These are phyloP conservation scores for Strigops habroptila DNA, from an alignment of 2,113 vertebrate genomes.

Conservation along the genomic window DNA sequence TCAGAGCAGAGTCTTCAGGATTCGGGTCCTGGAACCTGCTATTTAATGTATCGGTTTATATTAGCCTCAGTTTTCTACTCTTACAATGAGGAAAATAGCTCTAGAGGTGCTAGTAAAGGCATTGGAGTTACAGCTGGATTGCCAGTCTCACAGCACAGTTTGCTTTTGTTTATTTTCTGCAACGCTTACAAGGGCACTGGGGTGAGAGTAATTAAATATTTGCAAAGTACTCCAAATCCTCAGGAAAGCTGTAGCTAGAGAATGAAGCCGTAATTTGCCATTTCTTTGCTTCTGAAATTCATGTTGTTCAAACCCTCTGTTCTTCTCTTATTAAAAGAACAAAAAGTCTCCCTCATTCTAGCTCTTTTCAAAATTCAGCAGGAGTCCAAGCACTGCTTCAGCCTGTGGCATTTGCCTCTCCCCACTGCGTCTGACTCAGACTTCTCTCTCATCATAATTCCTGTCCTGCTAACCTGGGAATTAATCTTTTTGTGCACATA, in stretches of 20 bases:
- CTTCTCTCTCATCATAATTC: conserved; percentile 32
- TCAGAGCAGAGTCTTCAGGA: background rate
- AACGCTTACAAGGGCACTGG: background rate
- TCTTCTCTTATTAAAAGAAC: background rate
- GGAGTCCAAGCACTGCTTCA: background rate
- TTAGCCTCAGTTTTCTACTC: background rate
- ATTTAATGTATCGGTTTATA: background rate
- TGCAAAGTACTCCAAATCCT: background rate
- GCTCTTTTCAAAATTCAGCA: conserved; percentile 22
- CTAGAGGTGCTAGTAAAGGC: background rate
- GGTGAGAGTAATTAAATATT: conserved; percentile 11
- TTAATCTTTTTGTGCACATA: conserved; percentile 50
- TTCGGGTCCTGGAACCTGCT: background rate
- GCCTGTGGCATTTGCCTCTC: conserved; percentile 14
- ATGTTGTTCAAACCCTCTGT: background rate
- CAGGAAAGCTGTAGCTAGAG: background rate
- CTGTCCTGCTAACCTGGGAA: conserved; percentile 35
- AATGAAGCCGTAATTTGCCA: background rate
- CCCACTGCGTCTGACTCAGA: conserved; percentile 41
- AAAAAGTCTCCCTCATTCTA: background rate
- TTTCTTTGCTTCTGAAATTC: background rate
- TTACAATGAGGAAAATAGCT: background rate
- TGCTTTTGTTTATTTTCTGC: conserved; percentile 6
- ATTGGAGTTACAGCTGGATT: background rate
- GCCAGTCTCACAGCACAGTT: background rate